A percentile compares a stretch with the other conserved stretches of the same genome.
phyloP scores from a whole-genome alignment of 2,888 invertebrate genomes.

The Limenitis camilla region DNA sequence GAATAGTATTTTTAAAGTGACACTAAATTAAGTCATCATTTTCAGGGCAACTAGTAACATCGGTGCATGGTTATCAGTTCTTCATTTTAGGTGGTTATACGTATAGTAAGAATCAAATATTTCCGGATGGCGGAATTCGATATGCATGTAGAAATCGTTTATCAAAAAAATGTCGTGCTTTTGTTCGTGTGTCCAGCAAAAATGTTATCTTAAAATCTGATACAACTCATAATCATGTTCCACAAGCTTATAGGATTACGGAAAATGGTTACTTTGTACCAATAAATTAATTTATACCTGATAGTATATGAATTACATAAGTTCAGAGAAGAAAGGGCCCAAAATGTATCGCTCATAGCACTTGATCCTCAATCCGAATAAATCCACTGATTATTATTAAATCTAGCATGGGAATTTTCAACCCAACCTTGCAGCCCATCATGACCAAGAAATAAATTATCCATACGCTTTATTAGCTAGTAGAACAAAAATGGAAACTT shows the following conservation, averaged over 20 bases:
- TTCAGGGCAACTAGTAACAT: slow-evolving; percentile 21
- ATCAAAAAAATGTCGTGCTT: slow-evolving; percentile 35
- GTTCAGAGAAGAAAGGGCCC: no score
- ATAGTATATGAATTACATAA: no score
- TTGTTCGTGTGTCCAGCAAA: slow-evolving; percentile 30
- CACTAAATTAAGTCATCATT: neutral
- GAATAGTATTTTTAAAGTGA: no score
- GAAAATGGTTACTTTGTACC: slow-evolving; percentile 21
- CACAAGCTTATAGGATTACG: slow-evolving; percentile 26
- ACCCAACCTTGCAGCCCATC: no score
- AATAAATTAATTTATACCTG: no score
- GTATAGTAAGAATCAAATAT: slow-evolving; percentile 31
- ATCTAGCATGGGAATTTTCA: no score
- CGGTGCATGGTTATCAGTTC: slow-evolving; percentile 24
- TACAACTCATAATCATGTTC: slow-evolving; percentile 23
- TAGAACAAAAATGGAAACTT: no score
- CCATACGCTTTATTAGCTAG: no score
- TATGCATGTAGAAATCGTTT: slow-evolving; percentile 31
- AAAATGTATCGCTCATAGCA: no score
- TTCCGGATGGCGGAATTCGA: slow-evolving; percentile 26
- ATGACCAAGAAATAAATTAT: no score
- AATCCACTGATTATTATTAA: no score
- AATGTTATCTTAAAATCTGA: slow-evolving; percentile 29
- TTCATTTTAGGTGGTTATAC: slow-evolving; percentile 32
- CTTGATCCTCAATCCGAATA: no score